phyloP scores from a whole-genome alignment of 2,888 invertebrate genomes.

The Synanthedon andrenaeformis region DNA sequence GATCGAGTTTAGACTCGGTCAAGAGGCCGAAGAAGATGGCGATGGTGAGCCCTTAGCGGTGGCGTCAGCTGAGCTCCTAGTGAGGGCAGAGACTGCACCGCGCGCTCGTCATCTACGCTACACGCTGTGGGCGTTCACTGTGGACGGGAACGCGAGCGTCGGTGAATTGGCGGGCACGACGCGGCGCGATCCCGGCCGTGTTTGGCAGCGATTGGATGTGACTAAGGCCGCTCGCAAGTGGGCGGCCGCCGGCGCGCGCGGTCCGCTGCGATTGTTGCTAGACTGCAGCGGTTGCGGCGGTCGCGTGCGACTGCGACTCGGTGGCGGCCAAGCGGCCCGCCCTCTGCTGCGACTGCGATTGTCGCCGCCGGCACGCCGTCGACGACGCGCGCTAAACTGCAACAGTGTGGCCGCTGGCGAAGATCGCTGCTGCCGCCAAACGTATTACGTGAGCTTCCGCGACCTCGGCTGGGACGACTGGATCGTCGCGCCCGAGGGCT shows the following conservation, averaged over 20 bases:
- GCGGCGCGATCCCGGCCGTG: conserved; percentile 73
- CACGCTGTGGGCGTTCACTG: conserved; percentile 80
- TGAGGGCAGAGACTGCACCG: conserved; percentile 54
- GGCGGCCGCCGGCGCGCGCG: conserved; percentile 68
- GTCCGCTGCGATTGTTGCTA: conserved; percentile 78
- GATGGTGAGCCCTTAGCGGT: conserved; percentile 75
- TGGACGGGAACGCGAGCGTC: conserved; percentile 74
- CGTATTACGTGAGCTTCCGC: conserved; percentile 92
- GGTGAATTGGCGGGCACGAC: conserved; percentile 61
- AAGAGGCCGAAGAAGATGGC: conserved; percentile 49
- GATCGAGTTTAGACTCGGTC: conserved; percentile 84
- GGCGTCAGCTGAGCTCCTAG: conserved; percentile 84
- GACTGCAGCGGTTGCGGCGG: conserved; percentile 87
- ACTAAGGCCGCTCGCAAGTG: conserved; percentile 82
- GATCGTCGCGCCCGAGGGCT: conserved; percentile 91
- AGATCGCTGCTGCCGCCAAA: conserved; percentile 83
- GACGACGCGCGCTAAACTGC: conserved; percentile 88
- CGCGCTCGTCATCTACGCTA: conserved; percentile 58
- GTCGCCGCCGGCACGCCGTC: conserved; percentile 76
- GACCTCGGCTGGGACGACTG: conserved; percentile 95
- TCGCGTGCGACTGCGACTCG: conserved; percentile 76
- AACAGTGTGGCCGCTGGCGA: conserved; percentile 77
- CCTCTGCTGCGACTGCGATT: conserved; percentile 88
- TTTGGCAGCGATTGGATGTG: conserved; percentile 90
- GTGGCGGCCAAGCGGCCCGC: conserved; percentile 73